These are phyloP conservation scores for Zophobas morio DNA, from an alignment of 1,140 invertebrate genomes.

Conservation along the genomic window DNA sequence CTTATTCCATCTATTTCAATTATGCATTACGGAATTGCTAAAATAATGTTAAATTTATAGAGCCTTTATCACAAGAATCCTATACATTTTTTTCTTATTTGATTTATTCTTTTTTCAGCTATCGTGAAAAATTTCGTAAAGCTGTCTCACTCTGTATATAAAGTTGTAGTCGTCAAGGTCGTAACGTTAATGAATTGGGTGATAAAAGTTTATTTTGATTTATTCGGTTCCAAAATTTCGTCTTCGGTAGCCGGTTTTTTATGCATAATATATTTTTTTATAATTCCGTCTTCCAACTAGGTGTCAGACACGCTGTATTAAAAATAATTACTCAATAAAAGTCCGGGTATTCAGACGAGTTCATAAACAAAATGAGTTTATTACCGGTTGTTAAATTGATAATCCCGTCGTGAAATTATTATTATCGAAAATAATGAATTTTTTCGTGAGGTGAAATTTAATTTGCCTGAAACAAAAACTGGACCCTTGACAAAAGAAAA, in stretches of 20 bases:
- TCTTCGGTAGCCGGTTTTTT: conserved; percentile 44
- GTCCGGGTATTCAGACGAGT: conserved; percentile 40
- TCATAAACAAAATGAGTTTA: conserved; percentile 49
- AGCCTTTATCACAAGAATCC: no score
- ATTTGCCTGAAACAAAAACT: conserved; percentile 38
- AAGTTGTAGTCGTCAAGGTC: conserved; percentile 9
- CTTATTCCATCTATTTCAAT: no score
- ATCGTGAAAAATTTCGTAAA: no score
- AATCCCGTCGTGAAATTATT: conserved; percentile 49
- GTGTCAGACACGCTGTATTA: conserved; percentile 55
- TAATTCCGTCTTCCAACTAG: conserved; percentile 48
- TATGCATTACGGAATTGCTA: no score
- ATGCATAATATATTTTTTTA: conserved; percentile 36
- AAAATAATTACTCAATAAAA: conserved; percentile 60
- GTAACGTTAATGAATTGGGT: conserved; percentile 34
- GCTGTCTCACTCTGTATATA: neutral
- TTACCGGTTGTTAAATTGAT: conserved; percentile 52
- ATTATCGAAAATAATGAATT: conserved; percentile 41
- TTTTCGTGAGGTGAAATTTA: conserved; percentile 30
- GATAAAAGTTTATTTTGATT: conserved; percentile 36
- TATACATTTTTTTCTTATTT: no score
- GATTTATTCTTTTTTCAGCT: no score
- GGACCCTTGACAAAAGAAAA: conserved; percentile 23
- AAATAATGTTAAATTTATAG: no score
- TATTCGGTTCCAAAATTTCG: conserved; percentile 24